A percentile compares a stretch with the other conserved stretches of the same genome.
Conservation (phyloP, 1,140 invertebrate genomes). For the Calliphora vicina region DNA sequence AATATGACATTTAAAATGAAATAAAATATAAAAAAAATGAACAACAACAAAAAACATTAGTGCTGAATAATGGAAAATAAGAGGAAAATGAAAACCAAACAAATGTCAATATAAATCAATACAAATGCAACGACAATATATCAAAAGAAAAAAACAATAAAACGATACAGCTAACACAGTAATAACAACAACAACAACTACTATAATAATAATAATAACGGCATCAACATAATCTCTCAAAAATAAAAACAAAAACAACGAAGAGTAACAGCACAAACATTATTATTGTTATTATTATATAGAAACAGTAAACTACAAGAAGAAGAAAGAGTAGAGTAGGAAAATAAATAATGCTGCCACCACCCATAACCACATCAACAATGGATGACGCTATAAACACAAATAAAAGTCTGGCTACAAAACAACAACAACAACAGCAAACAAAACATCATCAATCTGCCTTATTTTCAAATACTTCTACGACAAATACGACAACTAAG, state of each 20-base stretch:
- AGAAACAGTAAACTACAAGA: too few relatives aligned
- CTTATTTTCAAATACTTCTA: not conserved
- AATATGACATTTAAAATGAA: not conserved
- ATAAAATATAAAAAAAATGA: not conserved
- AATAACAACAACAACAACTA: not conserved
- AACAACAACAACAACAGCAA: conserved; percentile 35
- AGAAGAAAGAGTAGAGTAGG: not conserved
- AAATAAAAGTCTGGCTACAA: conserved; percentile 15
- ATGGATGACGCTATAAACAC: conserved; percentile 16
- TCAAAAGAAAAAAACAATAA: too few relatives aligned
- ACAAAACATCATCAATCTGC: conserved; percentile 2
- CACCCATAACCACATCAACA: conserved; percentile 27
- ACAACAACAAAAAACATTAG: not conserved
- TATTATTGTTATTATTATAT: too few relatives aligned
- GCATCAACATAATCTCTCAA: not conserved
- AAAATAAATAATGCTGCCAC: conserved; percentile 28
- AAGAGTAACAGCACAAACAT: too few relatives aligned
- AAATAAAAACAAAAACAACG: too few relatives aligned
- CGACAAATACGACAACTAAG: too few relatives aligned
- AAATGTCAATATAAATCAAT: too few relatives aligned
- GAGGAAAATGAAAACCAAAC: too few relatives aligned
- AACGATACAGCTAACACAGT: too few relatives aligned
- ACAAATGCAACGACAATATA: too few relatives aligned
- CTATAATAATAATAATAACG: not conserved
- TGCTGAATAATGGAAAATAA: not conserved